Evolutionary conservation across 2,888 invertebrate species (phyloP).

Genomic region (Aspidiotus destructor): DNA sequence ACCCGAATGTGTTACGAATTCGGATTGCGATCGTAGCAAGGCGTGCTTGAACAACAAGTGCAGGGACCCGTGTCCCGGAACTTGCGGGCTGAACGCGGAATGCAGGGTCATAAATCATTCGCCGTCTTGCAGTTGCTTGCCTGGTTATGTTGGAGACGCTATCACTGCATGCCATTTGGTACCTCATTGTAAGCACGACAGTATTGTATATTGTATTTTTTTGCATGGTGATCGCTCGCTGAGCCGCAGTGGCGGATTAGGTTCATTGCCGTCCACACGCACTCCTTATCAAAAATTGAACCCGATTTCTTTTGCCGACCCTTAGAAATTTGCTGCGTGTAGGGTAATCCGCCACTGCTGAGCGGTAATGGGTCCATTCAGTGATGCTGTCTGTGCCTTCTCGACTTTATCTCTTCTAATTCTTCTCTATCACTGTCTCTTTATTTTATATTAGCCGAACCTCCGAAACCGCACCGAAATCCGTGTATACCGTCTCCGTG

Average conservation of each 20-base stretch:
- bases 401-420: conserved; percentile 14
- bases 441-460: conserved; percentile 29
- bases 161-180: conserved; percentile 59
- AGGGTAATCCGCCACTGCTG: too few species aligned
- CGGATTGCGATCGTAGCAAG: conserved; percentile 65
- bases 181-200: conserved; percentile 42
- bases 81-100: conserved; percentile 73
- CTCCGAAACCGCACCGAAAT: conserved; percentile 35
- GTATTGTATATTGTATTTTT: too few species aligned
- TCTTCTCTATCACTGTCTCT: conserved; percentile 25
- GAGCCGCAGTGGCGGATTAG: too few species aligned
- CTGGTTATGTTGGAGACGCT: conserved; percentile 70
- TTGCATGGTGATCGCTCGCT: too few species aligned
- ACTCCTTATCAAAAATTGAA: too few species aligned
- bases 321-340: too few species aligned
- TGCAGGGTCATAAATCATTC: conserved; percentile 74
- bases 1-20: conserved; percentile 80
- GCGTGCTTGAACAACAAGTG: conserved; percentile 78
- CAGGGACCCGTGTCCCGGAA: conserved; percentile 69
- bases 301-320: too few species aligned
- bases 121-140: conserved; percentile 63
- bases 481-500: conserved; percentile 42
- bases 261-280: too few species aligned
- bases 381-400: background rate
- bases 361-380: background rate